Evolutionary conservation across 2,797 vertebrate species (phyloP), one percentile per base, ranked within the genome.

Genomic region (Anguilla megastoma): DNA sequence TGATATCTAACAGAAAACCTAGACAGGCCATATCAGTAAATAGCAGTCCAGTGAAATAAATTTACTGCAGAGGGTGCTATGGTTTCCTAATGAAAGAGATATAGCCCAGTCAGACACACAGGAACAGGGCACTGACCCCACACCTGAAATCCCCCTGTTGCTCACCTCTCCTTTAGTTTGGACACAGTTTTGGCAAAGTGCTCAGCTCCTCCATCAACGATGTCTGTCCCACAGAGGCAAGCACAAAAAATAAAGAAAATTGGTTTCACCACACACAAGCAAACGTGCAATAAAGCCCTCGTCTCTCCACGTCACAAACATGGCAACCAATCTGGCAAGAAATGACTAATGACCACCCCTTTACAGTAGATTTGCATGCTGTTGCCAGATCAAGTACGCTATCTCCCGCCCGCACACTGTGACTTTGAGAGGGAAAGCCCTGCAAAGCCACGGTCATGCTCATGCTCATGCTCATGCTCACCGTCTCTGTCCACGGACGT

Each of bases 401-500:
- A 50, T 52, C 56, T 54, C 69, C 50, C 63, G 10, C 33, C 30
- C 50, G 63, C 16, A 8, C 41, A 30, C 50, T 52, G 4, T 63
- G 7, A 58, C 3, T 6, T 48, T 45, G 36, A 82, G 41, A n/a
- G 36, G 7, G 8, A 82, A 83, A 27, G 7, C n/a, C 3, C 7
- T n/a, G 8, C 3, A 76, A 16, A 41, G 33, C 5, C 3, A 14
- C n/a, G 24, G 24, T 21, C 58, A 66, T 66, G 24, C 30, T 12
- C 56, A 27, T 66, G 24, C 30, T 12, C 56, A 27, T 66, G 24
- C 30, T 12, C 56, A 33, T 71, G 91, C 95, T 93, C 92, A 99
- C 98, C 98, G 0, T 99, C 98, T 94, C 98, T 96, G 94, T 99
- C 98, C 60, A 99, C 98, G 0, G 99, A 99, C 0, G 98, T 99